Base-by-base conservation (phyloP, 2,888 invertebrate genomes). In the Acheta domesticus region DNA sequence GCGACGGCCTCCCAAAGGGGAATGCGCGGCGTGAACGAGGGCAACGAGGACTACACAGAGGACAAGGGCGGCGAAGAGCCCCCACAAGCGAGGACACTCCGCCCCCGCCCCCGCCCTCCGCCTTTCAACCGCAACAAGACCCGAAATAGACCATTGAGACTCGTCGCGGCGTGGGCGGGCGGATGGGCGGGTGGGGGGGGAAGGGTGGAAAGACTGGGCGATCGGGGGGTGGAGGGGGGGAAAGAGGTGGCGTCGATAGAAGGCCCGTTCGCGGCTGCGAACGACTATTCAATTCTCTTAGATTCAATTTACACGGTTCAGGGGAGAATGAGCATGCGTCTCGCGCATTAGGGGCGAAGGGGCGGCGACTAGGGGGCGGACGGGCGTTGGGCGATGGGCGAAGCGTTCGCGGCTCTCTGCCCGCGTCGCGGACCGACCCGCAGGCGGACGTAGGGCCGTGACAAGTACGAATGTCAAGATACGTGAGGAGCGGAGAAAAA, bases 201-300 rank as follows among this genome's bases (percentile, higher is more conserved):
- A 14, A 11, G 0, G 14, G 14, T 3, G 16, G 12, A 14, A 19
- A 4, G 3, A n/a, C 16, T 62, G 14, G 62, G 14, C 3, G 62
- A 14, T 14, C 16, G 14, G 4, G 62, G 11, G 16, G 11, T n/a
- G 11, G 62, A 4, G 8, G 62, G 16, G 12, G 12, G 3, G 62
- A 4, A 16, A 8, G 62, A 19, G 62, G 62, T 11, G 62, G 16
- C n/a, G n/a, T 4, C 62, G 14, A n/a, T 62, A n/a, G 16, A 14
- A n/a, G 16, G 62, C 62, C 62, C 62, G 62, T n/a, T 14, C 62
- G 62, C 62, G 62, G 36, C n/a, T 62, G 62, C 62, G 62, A 62
- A 62, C 62, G 62, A 62, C 62, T 62, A 62, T 62, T 62, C 62
- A 62, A 62, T 62, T 62, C 62, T 62, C 62, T 62, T 62, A 62